These are phyloP conservation scores for Indicator indicator DNA, from an alignment of 2,113 vertebrate species.

Conservation along the genomic window DNA sequence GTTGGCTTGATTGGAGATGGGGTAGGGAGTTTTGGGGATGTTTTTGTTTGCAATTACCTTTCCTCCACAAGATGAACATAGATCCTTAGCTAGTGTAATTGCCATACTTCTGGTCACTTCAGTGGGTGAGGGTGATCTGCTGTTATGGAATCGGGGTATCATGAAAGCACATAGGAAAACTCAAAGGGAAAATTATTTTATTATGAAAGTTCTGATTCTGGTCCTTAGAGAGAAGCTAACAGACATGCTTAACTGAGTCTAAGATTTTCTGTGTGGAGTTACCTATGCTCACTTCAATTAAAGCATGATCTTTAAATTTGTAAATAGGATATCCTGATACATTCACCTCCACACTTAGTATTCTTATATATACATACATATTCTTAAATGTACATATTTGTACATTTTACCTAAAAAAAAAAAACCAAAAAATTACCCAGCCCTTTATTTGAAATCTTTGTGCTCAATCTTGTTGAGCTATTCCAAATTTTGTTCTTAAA, in stretches of 20 bases:
- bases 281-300: slow-evolving; percentile 18
- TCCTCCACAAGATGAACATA: background rate
- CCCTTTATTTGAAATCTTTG: slow-evolving; percentile 8
- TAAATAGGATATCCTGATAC: background rate
- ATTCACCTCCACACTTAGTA: background rate
- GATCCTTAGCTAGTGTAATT: background rate
- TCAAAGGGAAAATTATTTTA: background rate
- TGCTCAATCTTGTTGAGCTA: background rate
- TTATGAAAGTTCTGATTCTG: background rate
- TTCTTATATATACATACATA: background rate
- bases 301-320: slow-evolving; percentile 21
- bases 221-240: background rate
- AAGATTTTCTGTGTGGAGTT: slow-evolving; percentile 14
- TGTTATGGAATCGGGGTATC: background rate
- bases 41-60: background rate
- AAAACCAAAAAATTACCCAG: background rate
- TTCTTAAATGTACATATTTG: background rate
- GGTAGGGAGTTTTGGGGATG: background rate
- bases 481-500: slow-evolving; percentile 25
- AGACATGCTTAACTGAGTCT: slow-evolving; percentile 1
- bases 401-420: background rate
- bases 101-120: background rate
- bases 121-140: background rate
- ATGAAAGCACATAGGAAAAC: background rate
- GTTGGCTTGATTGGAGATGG: background rate